Percentiles rank a stretch among this genome's conserved stretches.
These are phyloP conservation scores for Saccostrea cuccullata DNA, from an alignment of 1,140 invertebrate species.

Conservation along the genomic window DNA sequence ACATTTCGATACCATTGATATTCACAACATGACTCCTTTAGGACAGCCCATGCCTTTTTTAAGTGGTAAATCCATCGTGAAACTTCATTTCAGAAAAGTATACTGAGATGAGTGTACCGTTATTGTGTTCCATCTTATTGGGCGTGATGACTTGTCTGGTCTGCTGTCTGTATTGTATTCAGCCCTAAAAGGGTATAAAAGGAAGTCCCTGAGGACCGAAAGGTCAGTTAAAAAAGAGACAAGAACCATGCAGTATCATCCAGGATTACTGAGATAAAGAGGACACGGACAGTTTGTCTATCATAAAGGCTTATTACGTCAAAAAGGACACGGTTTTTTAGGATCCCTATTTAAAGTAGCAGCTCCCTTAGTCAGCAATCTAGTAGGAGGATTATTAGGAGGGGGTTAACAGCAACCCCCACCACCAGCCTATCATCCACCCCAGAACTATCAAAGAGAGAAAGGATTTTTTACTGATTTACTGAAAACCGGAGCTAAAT, in stretches of 20 bases:
- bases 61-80: background rate
- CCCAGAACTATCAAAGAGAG: no score
- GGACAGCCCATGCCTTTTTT: background rate
- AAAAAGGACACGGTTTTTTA: conserved; percentile 6
- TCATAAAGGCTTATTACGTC: background rate
- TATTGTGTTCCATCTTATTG: background rate
- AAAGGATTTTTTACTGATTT: no score
- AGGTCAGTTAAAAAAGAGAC: background rate
- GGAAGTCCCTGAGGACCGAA: background rate
- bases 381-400: no score
- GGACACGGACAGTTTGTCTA: background rate
- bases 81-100: background rate
- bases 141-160: background rate
- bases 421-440: no score
- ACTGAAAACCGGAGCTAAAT: no score
- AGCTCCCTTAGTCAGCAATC: no score
- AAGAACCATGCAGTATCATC: background rate
- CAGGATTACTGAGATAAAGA: background rate
- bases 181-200: background rate
- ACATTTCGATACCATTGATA: background rate
- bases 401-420: background rate
- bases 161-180: background rate
- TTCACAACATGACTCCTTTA: background rate
- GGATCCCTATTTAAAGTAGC: no score
- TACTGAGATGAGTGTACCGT: background rate